A percentile compares a stretch with the other conserved stretches of the same genome.
These are phyloP conservation scores for Karalla daura DNA, from an alignment of 2,797 vertebrate genomes.

Conservation along the genomic window DNA sequence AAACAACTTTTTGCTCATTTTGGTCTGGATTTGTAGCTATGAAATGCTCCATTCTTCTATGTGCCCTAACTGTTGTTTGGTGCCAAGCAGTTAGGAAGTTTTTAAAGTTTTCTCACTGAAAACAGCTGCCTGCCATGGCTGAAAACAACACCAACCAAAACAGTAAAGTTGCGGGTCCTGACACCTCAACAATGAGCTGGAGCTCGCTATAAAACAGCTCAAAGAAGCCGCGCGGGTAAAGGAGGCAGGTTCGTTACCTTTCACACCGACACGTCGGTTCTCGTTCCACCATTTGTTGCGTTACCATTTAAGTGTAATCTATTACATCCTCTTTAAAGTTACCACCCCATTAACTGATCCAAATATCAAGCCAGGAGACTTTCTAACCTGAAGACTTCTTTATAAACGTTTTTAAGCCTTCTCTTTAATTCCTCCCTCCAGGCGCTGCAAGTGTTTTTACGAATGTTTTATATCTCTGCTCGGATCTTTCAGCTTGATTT, in stretches of 20 bases:
- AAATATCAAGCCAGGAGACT: background rate
- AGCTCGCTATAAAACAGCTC: background rate
- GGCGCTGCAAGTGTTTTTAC: too few species aligned
- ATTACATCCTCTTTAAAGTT: background rate
- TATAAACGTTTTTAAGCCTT: too few species aligned
- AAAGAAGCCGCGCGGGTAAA: too few species aligned
- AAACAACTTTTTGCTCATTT: too few species aligned
- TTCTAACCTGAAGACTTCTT: background rate
- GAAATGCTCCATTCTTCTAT: background rate
- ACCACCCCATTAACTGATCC: background rate
- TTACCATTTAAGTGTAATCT: background rate
- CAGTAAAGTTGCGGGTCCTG: background rate
- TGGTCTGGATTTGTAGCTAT: background rate
- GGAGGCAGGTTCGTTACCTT: background rate
- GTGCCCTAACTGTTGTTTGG: background rate
- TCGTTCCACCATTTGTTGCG: background rate
- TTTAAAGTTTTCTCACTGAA: background rate
- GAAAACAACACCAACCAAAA: background rate
- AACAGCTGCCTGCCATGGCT: background rate
- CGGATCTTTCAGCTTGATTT: constrained; percentile 12
- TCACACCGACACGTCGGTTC: background rate
- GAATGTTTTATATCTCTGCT: too few species aligned
- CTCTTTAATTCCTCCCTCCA: too few species aligned
- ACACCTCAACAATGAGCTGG: background rate
- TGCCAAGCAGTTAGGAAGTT: background rate